Evolutionary conservation across 2,113 vertebrate genomes (phyloP).

Genomic region (Struthidea cinerea): DNA sequence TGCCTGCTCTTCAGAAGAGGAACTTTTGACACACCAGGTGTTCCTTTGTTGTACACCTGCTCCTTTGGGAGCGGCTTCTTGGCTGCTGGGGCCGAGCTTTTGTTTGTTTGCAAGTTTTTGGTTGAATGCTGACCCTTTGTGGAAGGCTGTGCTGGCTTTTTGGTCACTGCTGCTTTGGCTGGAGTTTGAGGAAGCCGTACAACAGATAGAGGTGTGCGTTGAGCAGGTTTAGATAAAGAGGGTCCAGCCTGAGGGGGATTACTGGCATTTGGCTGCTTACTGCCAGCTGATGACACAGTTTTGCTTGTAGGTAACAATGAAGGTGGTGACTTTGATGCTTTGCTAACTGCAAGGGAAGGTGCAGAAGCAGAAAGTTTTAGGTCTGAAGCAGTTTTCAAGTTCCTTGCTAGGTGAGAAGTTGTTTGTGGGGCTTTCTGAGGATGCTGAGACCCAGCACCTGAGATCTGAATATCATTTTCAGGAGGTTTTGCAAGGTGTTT

Average conservation of each 20-base stretch:
- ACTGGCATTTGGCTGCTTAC: not conserved
- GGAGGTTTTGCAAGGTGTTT: slow-evolving; percentile 41
- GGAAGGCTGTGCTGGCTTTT: slow-evolving; percentile 21
- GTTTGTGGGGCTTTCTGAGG: not conserved
- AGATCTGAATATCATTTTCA: not conserved
- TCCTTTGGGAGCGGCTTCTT: slow-evolving; percentile 17
- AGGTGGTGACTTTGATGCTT: not conserved
- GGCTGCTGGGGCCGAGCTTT: not conserved
- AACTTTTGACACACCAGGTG: slow-evolving; percentile 6
- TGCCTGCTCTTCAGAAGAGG: slow-evolving; percentile 66
- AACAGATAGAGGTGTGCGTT: slow-evolving; percentile 61
- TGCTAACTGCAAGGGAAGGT: slow-evolving; percentile 31
- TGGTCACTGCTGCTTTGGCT: not conserved
- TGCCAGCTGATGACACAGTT: not conserved
- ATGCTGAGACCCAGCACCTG: not conserved
- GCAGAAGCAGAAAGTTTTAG: slow-evolving; percentile 36
- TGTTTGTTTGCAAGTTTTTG: not conserved
- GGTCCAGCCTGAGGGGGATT: not conserved
- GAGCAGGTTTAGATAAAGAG: slow-evolving; percentile 43
- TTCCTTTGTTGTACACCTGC: not conserved
- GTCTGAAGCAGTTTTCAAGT: not conserved
- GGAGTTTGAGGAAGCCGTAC: slow-evolving; percentile 76
- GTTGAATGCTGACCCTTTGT: not conserved
- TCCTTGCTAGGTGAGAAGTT: not conserved
- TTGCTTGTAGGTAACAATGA: not conserved